phyloP scores from a whole-genome alignment of 2,888 invertebrate species.

The Acrobasis repandana region DNA sequence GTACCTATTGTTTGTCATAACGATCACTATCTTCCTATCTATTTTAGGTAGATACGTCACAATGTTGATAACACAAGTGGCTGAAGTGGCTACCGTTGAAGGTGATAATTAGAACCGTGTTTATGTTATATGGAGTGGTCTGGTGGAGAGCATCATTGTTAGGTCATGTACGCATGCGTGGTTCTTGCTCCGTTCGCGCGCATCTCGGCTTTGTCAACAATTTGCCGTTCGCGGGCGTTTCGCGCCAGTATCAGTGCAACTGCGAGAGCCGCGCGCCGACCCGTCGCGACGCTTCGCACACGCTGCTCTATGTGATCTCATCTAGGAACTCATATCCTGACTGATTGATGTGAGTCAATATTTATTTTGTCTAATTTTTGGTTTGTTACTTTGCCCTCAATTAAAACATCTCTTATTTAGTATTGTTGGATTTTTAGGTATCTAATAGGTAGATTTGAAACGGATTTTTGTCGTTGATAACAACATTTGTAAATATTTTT shows the following conservation, averaged over 20 bases:
- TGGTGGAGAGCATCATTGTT: not conserved
- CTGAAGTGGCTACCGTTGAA: not conserved
- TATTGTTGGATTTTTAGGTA: not conserved
- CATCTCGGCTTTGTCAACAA: slow-evolving; percentile 43
- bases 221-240: slow-evolving; percentile 34
- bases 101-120: slow-evolving; percentile 6
- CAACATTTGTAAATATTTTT: not conserved
- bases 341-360: slow-evolving; percentile 54
- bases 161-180: slow-evolving; percentile 30
- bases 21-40: not conserved
- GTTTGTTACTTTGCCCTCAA: not conserved
- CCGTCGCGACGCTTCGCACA: slow-evolving; percentile 35
- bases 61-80: slow-evolving; percentile 1
- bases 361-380: slow-evolving; percentile 30
- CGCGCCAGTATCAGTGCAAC: slow-evolving; percentile 58
- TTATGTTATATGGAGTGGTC: not conserved
- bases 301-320: slow-evolving; percentile 59
- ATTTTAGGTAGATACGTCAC: slow-evolving; percentile 2
- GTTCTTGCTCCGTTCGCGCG: slow-evolving; percentile 23
- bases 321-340: slow-evolving; percentile 50
- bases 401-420: not conserved
- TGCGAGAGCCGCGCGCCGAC: slow-evolving; percentile 53
- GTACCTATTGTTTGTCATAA: not conserved
- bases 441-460: not conserved
- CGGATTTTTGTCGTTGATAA: not conserved